Evolutionary conservation across 2,113 vertebrate species (phyloP).

Genomic region (Archilochus colubris): DNA sequence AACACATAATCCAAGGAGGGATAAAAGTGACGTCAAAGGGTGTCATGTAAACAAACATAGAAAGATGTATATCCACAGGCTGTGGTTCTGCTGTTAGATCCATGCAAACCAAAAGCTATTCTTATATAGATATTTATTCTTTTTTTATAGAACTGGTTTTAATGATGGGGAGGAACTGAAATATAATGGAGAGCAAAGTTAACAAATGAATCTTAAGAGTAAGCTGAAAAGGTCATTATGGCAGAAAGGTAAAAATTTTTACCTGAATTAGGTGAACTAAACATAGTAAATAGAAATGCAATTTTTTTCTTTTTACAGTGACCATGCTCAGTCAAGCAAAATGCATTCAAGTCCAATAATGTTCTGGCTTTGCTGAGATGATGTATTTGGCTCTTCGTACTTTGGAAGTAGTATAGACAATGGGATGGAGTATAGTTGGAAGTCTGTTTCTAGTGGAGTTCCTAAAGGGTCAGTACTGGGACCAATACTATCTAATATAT

Average conservation of each 20-base stretch:
- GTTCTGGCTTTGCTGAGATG: background rate
- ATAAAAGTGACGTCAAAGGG: background rate
- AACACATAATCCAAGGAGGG: background rate
- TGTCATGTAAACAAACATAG: background rate
- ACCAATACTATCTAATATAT: no score
- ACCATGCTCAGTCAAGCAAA: background rate
- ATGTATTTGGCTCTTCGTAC: background rate
- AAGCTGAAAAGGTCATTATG: background rate
- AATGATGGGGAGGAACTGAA: background rate
- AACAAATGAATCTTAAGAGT: background rate
- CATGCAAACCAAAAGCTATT: background rate
- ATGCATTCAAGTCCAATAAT: background rate
- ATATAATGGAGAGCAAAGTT: background rate
- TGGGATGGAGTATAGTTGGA: no score
- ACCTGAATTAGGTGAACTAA: background rate
- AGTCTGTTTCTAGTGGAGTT: no score
- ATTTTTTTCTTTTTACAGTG: background rate
- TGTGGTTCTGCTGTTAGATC: background rate
- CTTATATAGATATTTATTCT: accelerated
- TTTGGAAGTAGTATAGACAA: background rate
- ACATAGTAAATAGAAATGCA: background rate
- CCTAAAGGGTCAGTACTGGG: no score
- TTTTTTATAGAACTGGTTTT: background rate
- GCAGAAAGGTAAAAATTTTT: background rate
- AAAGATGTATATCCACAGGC: background rate